Evolutionary conservation across 1,140 invertebrate species (phyloP), one percentile per base, ranked within the genome.

Genomic region (Macrobrachium nipponense): DNA sequence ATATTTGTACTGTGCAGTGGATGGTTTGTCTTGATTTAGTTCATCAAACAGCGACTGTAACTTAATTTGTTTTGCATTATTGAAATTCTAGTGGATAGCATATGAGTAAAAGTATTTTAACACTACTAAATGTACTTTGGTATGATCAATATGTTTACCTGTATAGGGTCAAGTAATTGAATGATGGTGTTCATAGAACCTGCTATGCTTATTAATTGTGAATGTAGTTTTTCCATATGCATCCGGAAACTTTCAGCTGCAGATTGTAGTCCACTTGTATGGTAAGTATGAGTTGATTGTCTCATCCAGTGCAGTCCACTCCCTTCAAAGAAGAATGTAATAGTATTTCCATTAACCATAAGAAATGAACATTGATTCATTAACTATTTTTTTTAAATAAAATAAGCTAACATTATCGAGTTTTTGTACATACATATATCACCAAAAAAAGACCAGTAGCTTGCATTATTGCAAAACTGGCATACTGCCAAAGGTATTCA

Each of bases 281-380:
- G 36, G 59, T 75, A 62, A 44, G 58, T 75, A 36, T 75, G 58
- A 8, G 73, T 44, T 15, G 51, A 75, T 23, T 15, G 0, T n/a
- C 44, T 79, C 84, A 86, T 86, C 84, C 84, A 86, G 60, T 86
- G 84, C 14, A 86, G 77, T 11, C 77, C 66, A 60, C 77, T 72
- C 10, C 84, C 84, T 86, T 23, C 27, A 17, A 43, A n/a, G 61
- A 0, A 8, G n/a, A n/a, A 51, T 51, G 51, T 51, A 51, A 51
- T 5, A 10, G n/a, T n/a, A 36, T 36, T 36, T 36, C 27, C 1
- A 4, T 36, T 36, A 1, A 36, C 27, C 27, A 68, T 36, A 60
- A 44, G 6, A 60, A 58, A 2, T 75, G n/a, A 51, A 75, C 17
- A 27, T 23, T 61, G 59, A 61, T 78, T 62, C 10, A 27, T 78